Conservation (phyloP, 2,888 invertebrate species). For the Agriopis aurantiaria region DNA sequence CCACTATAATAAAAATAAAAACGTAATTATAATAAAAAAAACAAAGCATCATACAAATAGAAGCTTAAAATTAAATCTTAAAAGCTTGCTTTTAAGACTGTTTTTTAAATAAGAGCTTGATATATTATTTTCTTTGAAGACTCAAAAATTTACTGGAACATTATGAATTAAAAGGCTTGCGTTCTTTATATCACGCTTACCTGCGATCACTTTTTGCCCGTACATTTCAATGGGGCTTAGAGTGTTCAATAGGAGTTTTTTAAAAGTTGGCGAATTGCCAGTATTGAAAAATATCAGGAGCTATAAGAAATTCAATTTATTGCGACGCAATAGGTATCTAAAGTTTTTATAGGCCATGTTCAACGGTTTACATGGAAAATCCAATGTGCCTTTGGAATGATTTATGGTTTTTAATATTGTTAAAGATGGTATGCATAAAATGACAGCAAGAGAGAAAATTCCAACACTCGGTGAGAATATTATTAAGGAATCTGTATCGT, state of each 20-base stretch:
- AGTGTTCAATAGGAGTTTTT: not conserved
- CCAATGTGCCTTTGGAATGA: slow-evolving; percentile 1
- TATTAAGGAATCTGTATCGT: not conserved
- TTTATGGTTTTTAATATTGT: slow-evolving; percentile 7
- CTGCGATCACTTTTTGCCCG: not conserved
- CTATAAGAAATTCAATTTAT: slow-evolving; percentile 19
- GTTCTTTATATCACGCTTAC: not conserved
- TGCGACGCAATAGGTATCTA: not conserved
- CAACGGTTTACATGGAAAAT: slow-evolving; percentile 5
- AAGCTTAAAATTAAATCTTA: no score
- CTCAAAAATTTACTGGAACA: not conserved
- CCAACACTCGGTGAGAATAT: not conserved
- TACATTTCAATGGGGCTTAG: not conserved
- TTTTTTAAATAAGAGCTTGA: no score
- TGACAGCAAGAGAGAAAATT: not conserved
- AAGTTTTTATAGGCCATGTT: not conserved
- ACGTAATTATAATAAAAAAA: no score
- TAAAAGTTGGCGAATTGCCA: slow-evolving; percentile 19
- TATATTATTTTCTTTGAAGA: not conserved
- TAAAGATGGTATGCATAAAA: slow-evolving; percentile 3
- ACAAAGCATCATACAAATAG: no score
- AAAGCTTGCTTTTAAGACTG: no score
- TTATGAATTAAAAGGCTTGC: not conserved
- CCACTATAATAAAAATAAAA: no score
- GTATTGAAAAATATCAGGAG: slow-evolving; percentile 4